Base-by-base conservation (phyloP, 2,113 vertebrate genomes). In the Catagonus wagneri region DNA sequence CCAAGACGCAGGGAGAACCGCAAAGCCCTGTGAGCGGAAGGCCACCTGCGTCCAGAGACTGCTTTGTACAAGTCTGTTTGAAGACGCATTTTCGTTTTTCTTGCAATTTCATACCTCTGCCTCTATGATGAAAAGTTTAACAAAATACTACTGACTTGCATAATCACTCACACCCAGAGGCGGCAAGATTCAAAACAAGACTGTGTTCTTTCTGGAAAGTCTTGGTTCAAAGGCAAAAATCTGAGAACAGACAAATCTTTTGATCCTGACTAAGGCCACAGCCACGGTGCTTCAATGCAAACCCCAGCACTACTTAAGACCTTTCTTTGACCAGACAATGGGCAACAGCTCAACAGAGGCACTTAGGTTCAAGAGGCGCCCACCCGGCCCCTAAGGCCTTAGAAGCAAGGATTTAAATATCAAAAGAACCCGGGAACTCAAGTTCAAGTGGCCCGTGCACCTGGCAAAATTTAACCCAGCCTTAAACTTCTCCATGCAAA, bases 181-280 rank as follows among this genome's bases (percentile, higher is more conserved):
- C 39, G 80, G 93, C 93, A 95, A 97, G 95, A 96, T 96, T 95
- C 94, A 97, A 97, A 97, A 98, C 79, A 97, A 96, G 86, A 56
- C 91, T 96, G 60, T 94, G 94, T 96, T 93, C 93, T 92, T 96
- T 97, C 66, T 88, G 93, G 80, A 96, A 97, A 97, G 95, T 96
- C 86, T 91, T 94, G 93, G 93, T 96, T 98, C 97, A 97, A 97
- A 97, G 94, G 95, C 78, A 89, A 96, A 97, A 95, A 84, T 71
- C 81, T 91, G 66, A 96, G 54, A 97, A 85, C 81, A 84, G 91
- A 91, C 83, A 66, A 80, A 79, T 96, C 93, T 86, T 95, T 97
- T 96, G 97, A 97, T 96, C 94, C 88, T 96, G 32, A 68, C 23
- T 74, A 85, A 3, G 95, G 94, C 95, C 95, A 85, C 3, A 95